Percentiles rank a stretch among this genome's conserved stretches.
Conservation (phyloP, 2,113 vertebrate species). For the Muscicapa adusta region DNA sequence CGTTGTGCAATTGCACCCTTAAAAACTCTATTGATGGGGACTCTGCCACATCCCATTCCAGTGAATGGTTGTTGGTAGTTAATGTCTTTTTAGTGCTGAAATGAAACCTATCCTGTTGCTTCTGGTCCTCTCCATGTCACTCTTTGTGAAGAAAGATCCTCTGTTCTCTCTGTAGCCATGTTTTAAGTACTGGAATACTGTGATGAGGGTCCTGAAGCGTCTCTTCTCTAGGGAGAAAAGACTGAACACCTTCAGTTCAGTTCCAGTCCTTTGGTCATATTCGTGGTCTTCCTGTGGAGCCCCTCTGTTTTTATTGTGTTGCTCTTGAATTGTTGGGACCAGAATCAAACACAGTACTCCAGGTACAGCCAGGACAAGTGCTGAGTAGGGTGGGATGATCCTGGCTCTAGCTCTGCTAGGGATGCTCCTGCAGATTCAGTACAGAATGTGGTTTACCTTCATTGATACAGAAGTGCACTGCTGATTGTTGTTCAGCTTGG, state of each 20-base stretch:
- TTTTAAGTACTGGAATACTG: not conserved
- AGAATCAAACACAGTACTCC: not conserved
- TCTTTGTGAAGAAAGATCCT: not conserved
- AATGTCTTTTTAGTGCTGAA: not conserved
- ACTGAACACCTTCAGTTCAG: not conserved
- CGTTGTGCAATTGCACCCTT: rapidly evolving
- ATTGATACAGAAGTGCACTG: not conserved
- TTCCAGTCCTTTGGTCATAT: not conserved
- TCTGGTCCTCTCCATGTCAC: not conserved
- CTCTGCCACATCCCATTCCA: not conserved
- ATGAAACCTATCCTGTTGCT: not conserved
- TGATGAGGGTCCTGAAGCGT: rapidly evolving
- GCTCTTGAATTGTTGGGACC: not conserved
- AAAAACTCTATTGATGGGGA: not conserved
- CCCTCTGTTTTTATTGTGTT: rapidly evolving
- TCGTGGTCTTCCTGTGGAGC: rapidly evolving
- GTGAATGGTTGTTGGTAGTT: not conserved
- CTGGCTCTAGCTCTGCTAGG: not conserved
- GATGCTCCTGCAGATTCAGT: not conserved
- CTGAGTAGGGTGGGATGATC: not conserved
- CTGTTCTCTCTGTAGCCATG: not conserved
- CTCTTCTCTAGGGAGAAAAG: not conserved
- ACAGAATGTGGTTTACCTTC: not conserved
- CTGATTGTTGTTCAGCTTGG: not conserved
- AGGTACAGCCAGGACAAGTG: rapidly evolving